phyloP scores from a whole-genome alignment of 2,888 invertebrate genomes.

The Drosophila atroscutellata region DNA sequence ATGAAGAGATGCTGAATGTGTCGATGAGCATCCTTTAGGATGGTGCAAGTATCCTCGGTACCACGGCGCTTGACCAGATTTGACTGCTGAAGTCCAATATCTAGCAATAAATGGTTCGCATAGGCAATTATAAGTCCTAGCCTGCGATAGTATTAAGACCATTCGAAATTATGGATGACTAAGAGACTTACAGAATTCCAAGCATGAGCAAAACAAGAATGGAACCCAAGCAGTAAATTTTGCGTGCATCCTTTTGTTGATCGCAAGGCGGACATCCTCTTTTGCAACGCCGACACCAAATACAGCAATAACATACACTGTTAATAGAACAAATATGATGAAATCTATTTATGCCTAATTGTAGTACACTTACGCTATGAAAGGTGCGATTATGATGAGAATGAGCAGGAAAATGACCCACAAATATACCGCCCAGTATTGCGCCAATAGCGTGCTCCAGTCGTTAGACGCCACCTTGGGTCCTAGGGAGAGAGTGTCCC shows the following conservation, averaged over 20 bases:
- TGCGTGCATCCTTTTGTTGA: not conserved
- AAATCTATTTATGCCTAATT: not conserved
- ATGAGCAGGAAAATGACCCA: conserved; percentile 3
- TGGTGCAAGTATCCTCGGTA: not conserved
- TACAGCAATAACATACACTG: conserved; percentile 4
- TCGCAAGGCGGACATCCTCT: not conserved
- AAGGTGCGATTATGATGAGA: not conserved
- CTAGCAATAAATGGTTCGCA: not conserved
- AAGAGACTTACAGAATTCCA: not conserved
- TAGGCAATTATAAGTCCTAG: not conserved
- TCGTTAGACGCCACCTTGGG: not conserved
- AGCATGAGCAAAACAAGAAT: not conserved
- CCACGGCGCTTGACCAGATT: not conserved
- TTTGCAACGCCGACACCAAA: not conserved
- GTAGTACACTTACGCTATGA: not conserved
- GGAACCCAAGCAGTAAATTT: not conserved
- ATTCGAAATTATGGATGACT: not conserved
- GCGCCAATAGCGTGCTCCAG: not conserved
- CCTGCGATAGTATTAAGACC: not conserved
- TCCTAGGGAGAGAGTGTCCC: not conserved
- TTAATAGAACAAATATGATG: not conserved
- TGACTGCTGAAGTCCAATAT: not conserved
- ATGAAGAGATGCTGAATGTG: conserved; percentile 2
- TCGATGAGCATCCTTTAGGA: not conserved
- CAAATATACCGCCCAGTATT: not conserved